phyloP scores from a whole-genome alignment of 2,888 invertebrate genomes.

The Volucella zonaria region DNA sequence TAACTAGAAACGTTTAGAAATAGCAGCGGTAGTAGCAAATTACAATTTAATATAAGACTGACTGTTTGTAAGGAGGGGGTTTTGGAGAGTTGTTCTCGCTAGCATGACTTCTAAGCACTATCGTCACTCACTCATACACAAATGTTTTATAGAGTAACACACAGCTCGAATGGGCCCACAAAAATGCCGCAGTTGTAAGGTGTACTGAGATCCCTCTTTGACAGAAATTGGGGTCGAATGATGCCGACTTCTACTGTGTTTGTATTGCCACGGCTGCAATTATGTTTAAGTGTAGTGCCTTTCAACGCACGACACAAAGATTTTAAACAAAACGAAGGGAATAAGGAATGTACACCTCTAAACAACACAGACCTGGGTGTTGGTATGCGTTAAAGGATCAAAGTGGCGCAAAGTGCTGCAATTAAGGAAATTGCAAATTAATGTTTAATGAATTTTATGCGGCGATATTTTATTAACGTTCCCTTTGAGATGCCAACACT shows the following conservation, averaged over 20 bases:
- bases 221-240: constrained; percentile 59
- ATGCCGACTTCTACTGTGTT: constrained; percentile 16
- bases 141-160: constrained; percentile 46
- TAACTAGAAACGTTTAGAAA: background rate
- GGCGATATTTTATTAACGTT: constrained; percentile 53
- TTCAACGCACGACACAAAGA: constrained; percentile 41
- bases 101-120: constrained; percentile 48
- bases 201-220: constrained; percentile 59
- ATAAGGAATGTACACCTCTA: constrained; percentile 16
- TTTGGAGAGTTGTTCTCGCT: constrained; percentile 52
- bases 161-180: constrained; percentile 59
- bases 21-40: constrained; percentile 36
- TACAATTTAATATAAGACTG: constrained; percentile 61
- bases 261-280: constrained; percentile 46
- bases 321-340: constrained; percentile 14
- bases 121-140: constrained; percentile 16
- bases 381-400: constrained; percentile 51
- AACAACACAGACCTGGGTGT: constrained; percentile 18
- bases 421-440: constrained; percentile 72
- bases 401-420: constrained; percentile 68
- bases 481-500: constrained; percentile 7
- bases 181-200: constrained; percentile 71
- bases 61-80: constrained; percentile 26
- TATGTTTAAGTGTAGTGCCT: constrained; percentile 63
- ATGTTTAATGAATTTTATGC: constrained; percentile 70